phyloP scores from a whole-genome alignment of 2,797 vertebrate species.

The Bradypodion pumilum region DNA sequence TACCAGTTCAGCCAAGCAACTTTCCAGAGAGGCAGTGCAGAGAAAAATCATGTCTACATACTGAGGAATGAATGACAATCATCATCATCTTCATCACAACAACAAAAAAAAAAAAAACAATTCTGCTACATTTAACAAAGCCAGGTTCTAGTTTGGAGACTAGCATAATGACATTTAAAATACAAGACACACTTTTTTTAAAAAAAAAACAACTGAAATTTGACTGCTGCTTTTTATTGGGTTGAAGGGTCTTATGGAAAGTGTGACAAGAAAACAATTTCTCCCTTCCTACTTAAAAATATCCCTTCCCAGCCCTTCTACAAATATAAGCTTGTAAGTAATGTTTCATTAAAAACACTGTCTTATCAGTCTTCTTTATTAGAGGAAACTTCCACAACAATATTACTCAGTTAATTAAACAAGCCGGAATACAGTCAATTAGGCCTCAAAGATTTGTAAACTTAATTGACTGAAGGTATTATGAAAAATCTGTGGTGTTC shows the following conservation, averaged over 20 bases:
- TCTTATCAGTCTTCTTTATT: conserved; percentile 20
- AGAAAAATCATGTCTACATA: not conserved
- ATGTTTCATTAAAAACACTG: conserved; percentile 15
- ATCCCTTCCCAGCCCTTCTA: not conserved
- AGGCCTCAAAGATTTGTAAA: conserved; percentile 37
- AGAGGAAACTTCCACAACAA: conserved; percentile 27
- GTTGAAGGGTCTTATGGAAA: not conserved
- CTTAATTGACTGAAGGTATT: conserved; percentile 47
- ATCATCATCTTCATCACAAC: not conserved
- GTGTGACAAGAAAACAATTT: not conserved
- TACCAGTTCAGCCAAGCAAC: too few species aligned
- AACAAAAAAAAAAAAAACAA: not conserved
- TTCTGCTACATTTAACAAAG: not conserved
- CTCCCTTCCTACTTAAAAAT: not conserved
- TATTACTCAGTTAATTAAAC: conserved; percentile 42
- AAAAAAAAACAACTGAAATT: not conserved
- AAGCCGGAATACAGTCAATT: conserved; percentile 44
- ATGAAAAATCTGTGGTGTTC: conserved; percentile 17
- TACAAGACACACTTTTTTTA: not conserved
- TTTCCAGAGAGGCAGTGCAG: too few species aligned
- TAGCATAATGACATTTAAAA: not conserved
- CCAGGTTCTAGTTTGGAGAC: not conserved
- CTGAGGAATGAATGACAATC: not conserved
- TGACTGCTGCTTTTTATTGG: not conserved
- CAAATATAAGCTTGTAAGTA: conserved; percentile 16